Evolutionary conservation across 2,888 invertebrate genomes (phyloP), one percentile per base, ranked within the genome.

Genomic region (Sinodicranocentrus sp.): DNA sequence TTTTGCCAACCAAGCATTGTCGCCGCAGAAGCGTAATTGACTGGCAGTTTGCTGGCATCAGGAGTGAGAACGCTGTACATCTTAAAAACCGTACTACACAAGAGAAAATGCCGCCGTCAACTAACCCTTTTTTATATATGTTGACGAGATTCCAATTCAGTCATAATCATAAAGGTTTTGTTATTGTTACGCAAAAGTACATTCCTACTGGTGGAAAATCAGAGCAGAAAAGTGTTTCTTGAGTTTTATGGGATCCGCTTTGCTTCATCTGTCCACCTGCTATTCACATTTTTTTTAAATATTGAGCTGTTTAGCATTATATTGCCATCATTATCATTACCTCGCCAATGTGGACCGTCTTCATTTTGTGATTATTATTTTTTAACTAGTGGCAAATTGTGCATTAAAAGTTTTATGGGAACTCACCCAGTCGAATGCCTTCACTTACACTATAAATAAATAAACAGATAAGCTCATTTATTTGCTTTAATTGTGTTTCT

Each of bases 261-360:
- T n/a, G n/a, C n/a, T 48, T 48, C 48, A 48, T 48, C 48, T 63
- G 28, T 63, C 63, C 10, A 19, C 33, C 33, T 28, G 17, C 13
- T 63, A n/a, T 3, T 10, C 5, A 52, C 54, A n/a, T 54, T 54
- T 17, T 21, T 26, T 33, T 39, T 63, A 13, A 28, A 13, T 23
- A 63, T 59, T 61, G 57, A 75, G 52, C 52, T 75, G 73, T 75
- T n/a, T 75, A 59, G 25, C 44, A 73, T 71, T 48, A 59, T 57
- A 23, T 21, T 48, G 26, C 73, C 44, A 52, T 73, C 28, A 63
- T 63, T 75, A 63, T 28, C 52, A 63, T 26, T 75, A 63, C 25
- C 59, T 44, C 44, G 33, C 10, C 33, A 72, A 43, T 72, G 43
- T 57, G 59, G 59, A 72, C 59, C 39, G 71, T 25, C 33, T 59